A percentile compares a stretch with the other conserved stretches of the same genome.
Conservation (phyloP, 1,140 invertebrate genomes). For the Elysia chlorotica region DNA sequence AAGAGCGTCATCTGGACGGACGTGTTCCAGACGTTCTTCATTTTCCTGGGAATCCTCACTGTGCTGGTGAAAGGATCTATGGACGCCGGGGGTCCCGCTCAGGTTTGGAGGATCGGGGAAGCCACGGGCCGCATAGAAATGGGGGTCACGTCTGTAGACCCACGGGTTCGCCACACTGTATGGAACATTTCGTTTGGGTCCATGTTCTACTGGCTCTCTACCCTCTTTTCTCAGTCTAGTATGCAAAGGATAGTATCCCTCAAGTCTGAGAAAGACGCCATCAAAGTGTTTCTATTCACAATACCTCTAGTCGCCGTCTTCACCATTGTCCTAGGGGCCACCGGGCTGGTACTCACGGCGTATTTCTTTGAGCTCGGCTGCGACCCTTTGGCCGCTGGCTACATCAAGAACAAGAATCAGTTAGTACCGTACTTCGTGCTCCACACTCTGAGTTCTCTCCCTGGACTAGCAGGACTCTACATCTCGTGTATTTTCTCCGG, state of each 20-base stretch:
- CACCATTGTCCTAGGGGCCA: background rate
- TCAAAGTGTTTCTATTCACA: background rate
- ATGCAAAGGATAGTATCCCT: slow-evolving; percentile 31
- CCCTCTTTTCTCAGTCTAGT: slow-evolving; percentile 31
- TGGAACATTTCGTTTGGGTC: slow-evolving; percentile 23
- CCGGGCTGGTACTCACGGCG: slow-evolving; percentile 20
- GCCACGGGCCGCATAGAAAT: slow-evolving; percentile 4
- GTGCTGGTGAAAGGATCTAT: slow-evolving; percentile 73
- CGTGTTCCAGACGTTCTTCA: slow-evolving; percentile 83
- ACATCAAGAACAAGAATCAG: slow-evolving; percentile 24
- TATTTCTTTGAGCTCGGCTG: slow-evolving; percentile 23
- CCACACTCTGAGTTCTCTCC: no score
- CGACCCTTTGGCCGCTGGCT: slow-evolving; percentile 20
- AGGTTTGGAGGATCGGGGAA: background rate
- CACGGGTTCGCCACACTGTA: slow-evolving; percentile 32
- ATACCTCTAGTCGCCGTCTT: background rate
- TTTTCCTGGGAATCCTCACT: slow-evolving; percentile 80
- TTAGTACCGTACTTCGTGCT: no score
- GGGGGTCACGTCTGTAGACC: slow-evolving; percentile 21
- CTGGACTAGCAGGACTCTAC: no score
- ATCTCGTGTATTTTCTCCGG: no score
- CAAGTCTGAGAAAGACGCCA: slow-evolving; percentile 22
- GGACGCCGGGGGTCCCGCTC: slow-evolving; percentile 6
- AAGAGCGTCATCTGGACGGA: slow-evolving; percentile 89
- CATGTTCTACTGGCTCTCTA: slow-evolving; percentile 29